Base-by-base conservation (phyloP, 2,888 invertebrate species). In the Marronus borbonicus region DNA sequence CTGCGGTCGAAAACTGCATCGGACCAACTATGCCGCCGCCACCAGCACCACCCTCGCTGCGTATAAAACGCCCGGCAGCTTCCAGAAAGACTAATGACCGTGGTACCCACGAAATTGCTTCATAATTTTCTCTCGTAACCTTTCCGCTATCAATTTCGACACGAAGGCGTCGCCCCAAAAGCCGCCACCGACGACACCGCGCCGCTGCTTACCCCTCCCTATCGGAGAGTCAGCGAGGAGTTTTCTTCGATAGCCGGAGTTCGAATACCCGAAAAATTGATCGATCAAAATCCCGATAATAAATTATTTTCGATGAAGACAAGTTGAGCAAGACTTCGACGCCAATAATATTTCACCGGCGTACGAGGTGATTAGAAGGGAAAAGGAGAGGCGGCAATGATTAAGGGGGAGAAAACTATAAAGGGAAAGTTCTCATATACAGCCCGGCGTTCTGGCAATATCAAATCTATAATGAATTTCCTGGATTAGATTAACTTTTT, bases 91-190 rank as follows among this genome's bases (percentile, higher is more conserved):
- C 87, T 88, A 88, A 88, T 88, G 87, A 87, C 86, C 83, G 83
- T 84, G 83, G 86, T 86, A 85, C 86, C 87, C 87, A 85, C 88
- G 86, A 87, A 87, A 88, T 88, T 88, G 87, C 87, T 88, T 88
- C 88, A 88, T 88, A 88, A 88, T 88, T 88, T 88, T 87, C 88
- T 85, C 86, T 77, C 84, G 86, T 87, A 88, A 87, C 88, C 88
- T 87, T 87, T 87, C 86, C 86, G 86, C 87, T 87, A 88, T 88
- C 87, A 88, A 87, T 88, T 87, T 84, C 82, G 83, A 83, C 82
- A 83, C 84, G 85, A 85, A 83, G 68, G 36, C 68, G 76, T 44
- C 49, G 58, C 72, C 55, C 74, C 70, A 24, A 60, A 69, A 5
- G 31, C 60, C 50, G 69, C 49, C 74, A 36, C 68, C 55, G 68